Evolutionary conservation across 2,797 vertebrate genomes (phyloP).

Genomic region (Sebastes matsubarae): DNA sequence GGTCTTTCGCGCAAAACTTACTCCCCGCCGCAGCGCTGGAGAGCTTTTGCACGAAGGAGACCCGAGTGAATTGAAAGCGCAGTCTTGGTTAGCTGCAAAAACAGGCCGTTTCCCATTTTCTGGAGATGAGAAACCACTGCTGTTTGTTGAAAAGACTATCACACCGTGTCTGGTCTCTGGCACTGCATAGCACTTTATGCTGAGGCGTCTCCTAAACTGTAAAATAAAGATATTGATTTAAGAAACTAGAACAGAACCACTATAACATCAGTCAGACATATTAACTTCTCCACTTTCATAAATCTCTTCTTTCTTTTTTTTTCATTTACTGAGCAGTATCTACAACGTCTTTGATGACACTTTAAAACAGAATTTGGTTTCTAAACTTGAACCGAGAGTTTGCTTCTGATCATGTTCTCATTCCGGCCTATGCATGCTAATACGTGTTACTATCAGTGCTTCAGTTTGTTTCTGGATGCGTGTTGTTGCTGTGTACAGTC

Average conservation of each 20-base stretch:
- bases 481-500: slow-evolving; percentile 54
- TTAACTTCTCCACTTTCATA: slow-evolving; percentile 1
- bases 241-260: slow-evolving; percentile 17
- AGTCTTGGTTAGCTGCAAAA: slow-evolving; percentile 83
- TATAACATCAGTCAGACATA: neutral
- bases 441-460: slow-evolving; percentile 57
- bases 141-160: slow-evolving; percentile 40
- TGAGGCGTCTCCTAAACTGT: slow-evolving; percentile 59
- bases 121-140: slow-evolving; percentile 84
- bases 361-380: slow-evolving; percentile 34
- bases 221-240: neutral
- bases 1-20: slow-evolving; percentile 77
- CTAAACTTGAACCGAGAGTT: slow-evolving; percentile 21
- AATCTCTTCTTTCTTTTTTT: neutral
- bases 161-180: slow-evolving; percentile 43
- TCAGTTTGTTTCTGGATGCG: slow-evolving; percentile 54
- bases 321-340: neutral
- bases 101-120: slow-evolving; percentile 85
- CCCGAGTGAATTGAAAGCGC: slow-evolving; percentile 67
- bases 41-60: slow-evolving; percentile 76
- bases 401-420: slow-evolving; percentile 40
- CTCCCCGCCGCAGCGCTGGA: slow-evolving; percentile 6
- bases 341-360: slow-evolving; percentile 7
- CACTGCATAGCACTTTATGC: slow-evolving; percentile 78
- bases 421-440: slow-evolving; percentile 73